Base-by-base conservation (phyloP, 2,888 invertebrate genomes). In the Dryadula phaetusa region DNA sequence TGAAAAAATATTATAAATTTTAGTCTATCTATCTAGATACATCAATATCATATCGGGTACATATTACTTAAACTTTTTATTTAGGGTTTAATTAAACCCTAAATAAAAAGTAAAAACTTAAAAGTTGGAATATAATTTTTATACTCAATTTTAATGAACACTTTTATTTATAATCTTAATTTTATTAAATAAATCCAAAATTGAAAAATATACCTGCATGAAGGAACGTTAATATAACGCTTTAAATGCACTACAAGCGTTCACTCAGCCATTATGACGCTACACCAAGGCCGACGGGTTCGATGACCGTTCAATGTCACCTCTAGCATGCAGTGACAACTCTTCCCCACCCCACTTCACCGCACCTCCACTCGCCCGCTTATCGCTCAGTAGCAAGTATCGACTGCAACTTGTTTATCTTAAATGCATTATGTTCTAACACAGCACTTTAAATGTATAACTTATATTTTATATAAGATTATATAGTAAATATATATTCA, bases 251-350 rank as follows among this genome's bases (percentile, higher is more conserved):
- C 58, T 47, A 62, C 37, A 52, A 47, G 60, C 52, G 56, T 66
- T 64, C 37, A 66, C 63, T 46, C 63, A 44, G 52, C 56, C 63
- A 68, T 65, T 63, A 65, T 44, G 62, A 61, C 66, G 66, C 64
- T 64, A 64, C 60, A 63, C 63, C 81, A 82, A 83, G 81, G 80
- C 79, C 79, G 75, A 68, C 64, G 66, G 71, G 87, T 84, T 88
- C 88, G 80, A 79, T 76, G 87, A 79, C 87, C 88, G 82, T 76
- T 72, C 87, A 90, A 90, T 84, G 90, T 90, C 90, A 90, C 89
- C 90, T 90, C 77, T 86, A 84, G 80, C 78, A 78, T 75, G 82
- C 81, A 82, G 75, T 81, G 76, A 82, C 83, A 85, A 72, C 74
- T 71, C 66, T 80, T 81, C 60, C 75, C 72, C 74, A 74, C 71